These are phyloP conservation scores for Columba guinea DNA, from an alignment of 2,797 vertebrate species.

Conservation along the genomic window DNA sequence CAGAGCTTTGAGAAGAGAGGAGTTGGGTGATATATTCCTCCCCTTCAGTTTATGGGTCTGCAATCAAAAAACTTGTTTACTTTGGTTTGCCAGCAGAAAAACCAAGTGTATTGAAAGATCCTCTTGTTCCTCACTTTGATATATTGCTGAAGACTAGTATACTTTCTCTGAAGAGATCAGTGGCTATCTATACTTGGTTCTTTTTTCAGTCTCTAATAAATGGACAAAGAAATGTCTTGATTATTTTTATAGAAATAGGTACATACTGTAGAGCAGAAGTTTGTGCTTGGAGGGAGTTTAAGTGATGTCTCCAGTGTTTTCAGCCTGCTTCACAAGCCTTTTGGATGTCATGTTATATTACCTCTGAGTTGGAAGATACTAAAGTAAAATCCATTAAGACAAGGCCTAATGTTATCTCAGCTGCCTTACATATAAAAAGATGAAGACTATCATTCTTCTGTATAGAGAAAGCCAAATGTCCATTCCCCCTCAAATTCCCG, in stretches of 20 bases:
- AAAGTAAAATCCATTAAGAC: conserved; percentile 66
- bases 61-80: conserved; percentile 5
- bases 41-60: not conserved
- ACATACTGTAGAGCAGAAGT: conserved; percentile 20
- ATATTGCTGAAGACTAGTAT: not conserved
- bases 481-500: conserved; percentile 22
- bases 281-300: conserved; percentile 34
- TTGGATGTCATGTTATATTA: conserved; percentile 53
- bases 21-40: not conserved
- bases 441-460: conserved; percentile 29
- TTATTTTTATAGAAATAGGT: conserved; percentile 23
- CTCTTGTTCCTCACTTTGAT: not conserved
- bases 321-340: conserved; percentile 20
- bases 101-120: not conserved
- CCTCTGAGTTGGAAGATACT: conserved; percentile 48
- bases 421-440: conserved; percentile 37
- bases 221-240: not conserved
- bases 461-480: conserved; percentile 4
- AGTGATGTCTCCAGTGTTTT: conserved; percentile 27
- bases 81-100: not conserved
- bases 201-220: conserved; percentile 16
- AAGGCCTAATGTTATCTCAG: conserved; percentile 45
- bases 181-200: not conserved
- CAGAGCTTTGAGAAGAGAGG: not conserved
- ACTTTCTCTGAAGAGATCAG: not conserved